Evolutionary conservation across 2,113 vertebrate genomes (phyloP), one percentile per base, ranked within the genome.

Genomic region (Sitta europaea): DNA sequence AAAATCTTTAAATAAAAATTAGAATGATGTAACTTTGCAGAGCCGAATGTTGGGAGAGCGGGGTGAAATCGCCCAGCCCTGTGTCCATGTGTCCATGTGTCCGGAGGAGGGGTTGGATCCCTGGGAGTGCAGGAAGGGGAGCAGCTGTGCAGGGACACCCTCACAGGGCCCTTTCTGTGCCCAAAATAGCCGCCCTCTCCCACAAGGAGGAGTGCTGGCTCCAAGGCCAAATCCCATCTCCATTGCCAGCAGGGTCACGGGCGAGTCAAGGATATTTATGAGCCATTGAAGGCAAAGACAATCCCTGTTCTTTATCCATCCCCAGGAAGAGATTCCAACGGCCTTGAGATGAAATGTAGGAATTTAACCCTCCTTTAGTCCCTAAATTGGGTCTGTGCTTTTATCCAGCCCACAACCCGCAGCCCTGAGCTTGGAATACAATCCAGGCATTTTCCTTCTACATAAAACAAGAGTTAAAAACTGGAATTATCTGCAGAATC

Each of bases 281-380:
- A 80, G 72, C 86, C 59, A 59, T 28, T 86, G 92, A 94, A 94
- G 42, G 62, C 71, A 78, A 78, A 94, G 65, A 93, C 90, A 96
- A 92, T 86, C 74, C 71, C 54, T 8, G 48, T 2, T 72, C 61
- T 95, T 93, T 38, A 76, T 68, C 58, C 71, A 45, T 53, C 57
- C 57, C 31, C 57, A 48, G 70, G 65, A 96, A 43, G 35, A 62
- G n/a, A 75, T 42, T 78, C 81, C 78, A 27, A 14, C 10, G 58
- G 54, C 67, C 71, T 61, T 54, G 62, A 66, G 78, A 76, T 5
- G 50, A 24, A 29, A 79, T 6, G 21, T 8, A 50, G 10, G 47
- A 48, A 86, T 93, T 92, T 88, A 85, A 79, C 66, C 54, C 81
- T 86, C 62, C 53, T 72, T 10, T 7, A 47, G 10, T 35, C 63